Base-by-base conservation (phyloP, 2,113 vertebrate species). In the Forbesichthys papilliferus region DNA sequence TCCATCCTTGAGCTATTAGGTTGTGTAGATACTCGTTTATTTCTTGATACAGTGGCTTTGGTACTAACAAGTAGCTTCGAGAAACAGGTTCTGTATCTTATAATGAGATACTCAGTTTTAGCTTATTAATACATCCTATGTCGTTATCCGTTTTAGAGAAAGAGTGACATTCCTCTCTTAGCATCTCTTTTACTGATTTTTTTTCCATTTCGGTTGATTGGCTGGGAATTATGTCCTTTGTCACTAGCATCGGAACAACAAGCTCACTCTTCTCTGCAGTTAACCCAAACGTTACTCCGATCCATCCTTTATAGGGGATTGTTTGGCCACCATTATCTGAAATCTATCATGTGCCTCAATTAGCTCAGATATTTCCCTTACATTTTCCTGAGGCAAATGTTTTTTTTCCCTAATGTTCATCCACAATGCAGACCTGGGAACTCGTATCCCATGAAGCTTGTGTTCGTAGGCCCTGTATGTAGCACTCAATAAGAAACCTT, bases 361-460 rank as follows among this genome's bases (percentile, higher is more conserved):
- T 46, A 64, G 3, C 4, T 83, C 75, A 7, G 68, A 61, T 1
- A 83, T 48, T 56, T 74, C 6, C 51, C 70, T 84, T 18, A 77
- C 9, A 9, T 12, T 48, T 9, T 63, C 59, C 27, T 12, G 3
- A n/a, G 81, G 64, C 4, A 84, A 4, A 9, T 74, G 11, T 48
- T 11, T 16, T 1, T 48, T 55, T 63, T 75, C 2, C 78, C 71
- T 71, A 75, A 27, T 3, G 3, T 11, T 87, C 70, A 82, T 74
- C 47, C 8, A 86, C 63, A 13, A 80, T 70, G 11, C 61, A 73
- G 0, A 81, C 75, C 63, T 77, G 73, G 33, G 83, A 82, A 8
- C 73, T 77, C 0, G 65, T 77, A 27, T 80, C 65, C 79, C 79
- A 82, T 12, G 75, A 66, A 10, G 64, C 74, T 7, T 64, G 9